These are phyloP conservation scores for Tiliacea aurago DNA, from an alignment of 2,888 invertebrate genomes.

Conservation along the genomic window DNA sequence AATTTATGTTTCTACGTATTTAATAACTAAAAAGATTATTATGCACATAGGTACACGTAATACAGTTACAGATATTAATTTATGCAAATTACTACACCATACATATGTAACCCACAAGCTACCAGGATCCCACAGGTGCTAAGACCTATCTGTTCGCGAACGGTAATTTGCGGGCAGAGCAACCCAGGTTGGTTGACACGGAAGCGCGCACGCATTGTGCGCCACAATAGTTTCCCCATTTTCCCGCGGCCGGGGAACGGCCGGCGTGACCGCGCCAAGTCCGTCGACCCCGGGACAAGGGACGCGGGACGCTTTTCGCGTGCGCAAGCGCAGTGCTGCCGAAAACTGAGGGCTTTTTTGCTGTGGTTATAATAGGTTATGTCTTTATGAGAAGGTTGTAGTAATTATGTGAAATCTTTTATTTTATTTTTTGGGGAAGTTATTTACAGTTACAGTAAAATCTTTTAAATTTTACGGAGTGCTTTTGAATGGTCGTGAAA, in stretches of 20 bases:
- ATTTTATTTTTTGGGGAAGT: background rate
- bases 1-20: no score
- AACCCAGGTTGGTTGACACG: slow-evolving; percentile 65
- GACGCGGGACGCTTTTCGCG: slow-evolving; percentile 65
- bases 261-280: slow-evolving; percentile 78
- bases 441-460: background rate
- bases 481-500: background rate
- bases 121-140: slow-evolving; percentile 58
- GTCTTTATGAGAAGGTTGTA: background rate
- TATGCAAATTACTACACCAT: slow-evolving; percentile 15
- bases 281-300: slow-evolving; percentile 70
- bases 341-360: slow-evolving; percentile 38
- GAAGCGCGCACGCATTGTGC: slow-evolving; percentile 79
- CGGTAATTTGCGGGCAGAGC: slow-evolving; percentile 63
- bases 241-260: slow-evolving; percentile 77
- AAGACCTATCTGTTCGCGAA: slow-evolving; percentile 44
- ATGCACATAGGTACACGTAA: background rate
- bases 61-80: slow-evolving; percentile 10
- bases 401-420: background rate
- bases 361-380: background rate
- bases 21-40: background rate
- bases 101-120: slow-evolving; percentile 7
- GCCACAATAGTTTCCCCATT: slow-evolving; percentile 82
- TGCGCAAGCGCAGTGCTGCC: slow-evolving; percentile 58
- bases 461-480: background rate